phyloP scores from a whole-genome alignment of 1,140 invertebrate genomes.

The Trissolcus basalis region DNA sequence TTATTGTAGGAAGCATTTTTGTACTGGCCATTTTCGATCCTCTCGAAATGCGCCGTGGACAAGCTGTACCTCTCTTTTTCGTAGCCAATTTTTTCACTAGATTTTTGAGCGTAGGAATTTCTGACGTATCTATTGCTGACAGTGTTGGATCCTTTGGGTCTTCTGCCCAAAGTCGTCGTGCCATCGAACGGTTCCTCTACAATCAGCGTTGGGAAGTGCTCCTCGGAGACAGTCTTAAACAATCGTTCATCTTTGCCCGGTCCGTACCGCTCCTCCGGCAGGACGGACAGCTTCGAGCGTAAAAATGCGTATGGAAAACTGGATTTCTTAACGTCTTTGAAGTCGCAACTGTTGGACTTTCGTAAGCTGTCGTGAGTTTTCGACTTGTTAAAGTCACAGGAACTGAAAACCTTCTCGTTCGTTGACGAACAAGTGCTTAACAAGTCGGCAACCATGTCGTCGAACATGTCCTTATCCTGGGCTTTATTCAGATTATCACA shows the following conservation, averaged over 20 bases:
- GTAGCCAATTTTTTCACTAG: slow-evolving; percentile 49
- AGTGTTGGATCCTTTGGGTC: slow-evolving; percentile 58
- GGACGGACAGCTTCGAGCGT: slow-evolving; percentile 83
- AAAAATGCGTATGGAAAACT: slow-evolving; percentile 88
- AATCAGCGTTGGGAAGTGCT: slow-evolving; percentile 71
- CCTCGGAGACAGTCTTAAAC: slow-evolving; percentile 74
- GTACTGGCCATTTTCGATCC: slow-evolving; percentile 64
- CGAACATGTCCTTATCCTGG: slow-evolving; percentile 59
- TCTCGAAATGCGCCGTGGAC: slow-evolving; percentile 63
- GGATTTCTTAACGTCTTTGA: slow-evolving; percentile 77
- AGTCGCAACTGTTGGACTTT: slow-evolving; percentile 72
- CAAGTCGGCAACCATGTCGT: slow-evolving; percentile 31
- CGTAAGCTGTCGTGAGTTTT: slow-evolving; percentile 60
- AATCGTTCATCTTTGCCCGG: slow-evolving; percentile 69
- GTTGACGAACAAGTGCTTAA: slow-evolving; percentile 43
- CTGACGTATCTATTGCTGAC: slow-evolving; percentile 27
- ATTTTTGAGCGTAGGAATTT: slow-evolving; percentile 66
- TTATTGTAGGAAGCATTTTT: slow-evolving; percentile 33
- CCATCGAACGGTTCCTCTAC: slow-evolving; percentile 69
- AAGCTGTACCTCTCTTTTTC: slow-evolving; percentile 68
- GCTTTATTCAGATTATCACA: slow-evolving; percentile 68
- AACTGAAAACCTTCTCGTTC: slow-evolving; percentile 57
- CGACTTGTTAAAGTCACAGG: slow-evolving; percentile 67
- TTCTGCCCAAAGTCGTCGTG: slow-evolving; percentile 71
- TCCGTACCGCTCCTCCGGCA: slow-evolving; percentile 82